Conservation (phyloP, 1,140 invertebrate genomes). For the Maconellicoccus hirsutus region DNA sequence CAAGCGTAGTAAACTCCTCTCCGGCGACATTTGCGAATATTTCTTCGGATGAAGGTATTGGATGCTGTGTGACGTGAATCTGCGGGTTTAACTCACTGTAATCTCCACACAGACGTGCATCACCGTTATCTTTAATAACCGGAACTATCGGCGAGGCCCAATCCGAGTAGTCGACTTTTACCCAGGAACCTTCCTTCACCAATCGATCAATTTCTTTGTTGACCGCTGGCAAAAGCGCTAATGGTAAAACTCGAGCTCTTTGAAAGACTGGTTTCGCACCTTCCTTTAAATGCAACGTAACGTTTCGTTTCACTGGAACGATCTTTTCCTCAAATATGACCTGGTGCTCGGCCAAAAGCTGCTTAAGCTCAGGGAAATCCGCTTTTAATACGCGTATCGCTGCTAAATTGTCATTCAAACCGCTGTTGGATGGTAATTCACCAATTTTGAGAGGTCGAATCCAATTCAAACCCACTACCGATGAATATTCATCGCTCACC, state of each 20-base stretch:
- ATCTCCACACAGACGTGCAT: slow-evolving; percentile 38
- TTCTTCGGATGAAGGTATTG: slow-evolving; percentile 33
- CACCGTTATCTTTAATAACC: slow-evolving; percentile 37
- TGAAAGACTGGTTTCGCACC: slow-evolving; percentile 31
- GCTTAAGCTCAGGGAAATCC: not conserved
- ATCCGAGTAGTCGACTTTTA: slow-evolving; percentile 34
- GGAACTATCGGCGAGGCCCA: slow-evolving; percentile 42
- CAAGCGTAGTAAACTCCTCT: slow-evolving; percentile 32
- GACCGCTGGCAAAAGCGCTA: slow-evolving; percentile 32
- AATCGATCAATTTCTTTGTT: slow-evolving; percentile 34
- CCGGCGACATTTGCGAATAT: slow-evolving; percentile 33
- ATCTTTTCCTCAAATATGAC: not conserved
- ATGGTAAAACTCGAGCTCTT: slow-evolving; percentile 34
- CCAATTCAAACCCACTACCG: not conserved
- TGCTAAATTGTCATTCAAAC: not conserved
- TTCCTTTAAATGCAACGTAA: not conserved
- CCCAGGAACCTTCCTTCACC: slow-evolving; percentile 34
- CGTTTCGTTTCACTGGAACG: not conserved
- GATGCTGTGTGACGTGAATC: slow-evolving; percentile 32
- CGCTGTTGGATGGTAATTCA: not conserved
- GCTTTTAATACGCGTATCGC: not conserved
- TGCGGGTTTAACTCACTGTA: slow-evolving; percentile 37
- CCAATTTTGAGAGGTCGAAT: not conserved
- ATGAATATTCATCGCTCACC: not conserved
- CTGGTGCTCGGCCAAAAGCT: not conserved